Evolutionary conservation across 2,888 invertebrate species (phyloP).

Genomic region (Reticulitermes lucifugus): DNA sequence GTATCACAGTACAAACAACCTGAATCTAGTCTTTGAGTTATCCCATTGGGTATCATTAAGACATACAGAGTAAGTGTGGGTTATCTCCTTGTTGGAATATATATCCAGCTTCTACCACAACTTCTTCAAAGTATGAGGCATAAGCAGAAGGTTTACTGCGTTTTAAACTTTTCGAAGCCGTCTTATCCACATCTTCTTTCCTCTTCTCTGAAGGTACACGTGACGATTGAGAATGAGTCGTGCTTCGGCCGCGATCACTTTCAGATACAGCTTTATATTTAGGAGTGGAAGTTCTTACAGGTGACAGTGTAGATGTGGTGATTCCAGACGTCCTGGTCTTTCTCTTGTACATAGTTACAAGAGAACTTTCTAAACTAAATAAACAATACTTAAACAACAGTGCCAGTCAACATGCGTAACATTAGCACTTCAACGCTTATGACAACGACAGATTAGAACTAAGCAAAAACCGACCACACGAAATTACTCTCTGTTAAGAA

Average conservation of each 20-base stretch:
- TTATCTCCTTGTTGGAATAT: neutral
- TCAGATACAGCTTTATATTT: neutral
- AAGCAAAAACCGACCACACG: no score
- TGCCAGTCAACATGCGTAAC: no score
- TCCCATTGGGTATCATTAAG: neutral
- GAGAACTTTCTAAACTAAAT: no score
- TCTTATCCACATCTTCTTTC: neutral
- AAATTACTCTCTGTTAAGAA: no score
- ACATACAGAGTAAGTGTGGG: conserved; percentile 16
- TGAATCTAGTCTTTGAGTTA: neutral
- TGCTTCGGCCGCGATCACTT: neutral
- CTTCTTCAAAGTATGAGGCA: conserved; percentile 9
- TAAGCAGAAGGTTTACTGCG: neutral
- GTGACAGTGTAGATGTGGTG: neutral
- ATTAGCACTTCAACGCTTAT: no score
- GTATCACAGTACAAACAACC: no score
- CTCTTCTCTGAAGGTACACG: neutral
- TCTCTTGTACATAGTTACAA: conserved; percentile 20
- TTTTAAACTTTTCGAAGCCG: neutral
- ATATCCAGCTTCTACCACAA: conserved; percentile 7
- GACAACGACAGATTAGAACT: no score
- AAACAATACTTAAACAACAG: no score
- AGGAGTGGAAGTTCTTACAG: neutral
- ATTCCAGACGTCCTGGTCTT: neutral
- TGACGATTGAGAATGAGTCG: neutral